Evolutionary conservation across 2,888 invertebrate genomes (phyloP).

Genomic region (Callinectes sapidus): DNA sequence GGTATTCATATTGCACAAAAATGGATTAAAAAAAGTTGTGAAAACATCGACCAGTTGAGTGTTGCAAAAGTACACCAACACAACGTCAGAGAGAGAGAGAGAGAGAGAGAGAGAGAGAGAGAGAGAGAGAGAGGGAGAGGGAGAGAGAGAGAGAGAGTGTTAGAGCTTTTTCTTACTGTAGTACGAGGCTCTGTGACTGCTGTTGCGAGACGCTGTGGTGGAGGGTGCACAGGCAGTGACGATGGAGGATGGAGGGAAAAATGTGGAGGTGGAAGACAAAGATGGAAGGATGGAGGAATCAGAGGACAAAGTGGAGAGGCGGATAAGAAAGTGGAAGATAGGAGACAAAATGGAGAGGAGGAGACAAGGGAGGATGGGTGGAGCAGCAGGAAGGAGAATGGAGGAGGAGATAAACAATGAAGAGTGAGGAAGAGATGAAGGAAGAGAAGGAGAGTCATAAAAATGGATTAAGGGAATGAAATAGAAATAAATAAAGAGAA

Average conservation of each 20-base stretch:
- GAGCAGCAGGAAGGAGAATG: too few relatives aligned
- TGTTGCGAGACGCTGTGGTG: conserved; percentile 41
- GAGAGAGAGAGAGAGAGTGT: conserved; percentile 25
- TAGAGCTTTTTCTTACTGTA: conserved; percentile 41
- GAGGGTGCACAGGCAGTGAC: not conserved
- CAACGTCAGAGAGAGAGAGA: conserved; percentile 3
- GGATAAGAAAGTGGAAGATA: not conserved
- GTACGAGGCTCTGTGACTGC: conserved; percentile 42
- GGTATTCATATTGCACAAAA: not conserved
- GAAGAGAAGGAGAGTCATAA: too few relatives aligned
- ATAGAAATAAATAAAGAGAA: too few relatives aligned
- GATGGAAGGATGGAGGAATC: not conserved
- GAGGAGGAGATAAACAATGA: too few relatives aligned
- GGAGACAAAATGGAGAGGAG: not conserved
- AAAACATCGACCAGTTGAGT: not conserved
- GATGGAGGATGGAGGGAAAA: not conserved
- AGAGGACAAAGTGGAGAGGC: not conserved
- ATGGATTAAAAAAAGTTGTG: not conserved
- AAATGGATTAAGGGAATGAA: too few relatives aligned
- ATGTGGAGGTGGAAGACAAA: not conserved
- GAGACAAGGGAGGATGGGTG: too few relatives aligned
- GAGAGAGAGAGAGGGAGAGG: conserved; percentile 39
- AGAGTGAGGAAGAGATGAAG: too few relatives aligned
- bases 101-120: conserved; percentile 43
- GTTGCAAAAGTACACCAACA: not conserved